Percentiles rank a stretch among this genome's conserved stretches.
phyloP scores from a whole-genome alignment of 92 coral and sea anemone species.

The Desmophyllum pertusum region DNA sequence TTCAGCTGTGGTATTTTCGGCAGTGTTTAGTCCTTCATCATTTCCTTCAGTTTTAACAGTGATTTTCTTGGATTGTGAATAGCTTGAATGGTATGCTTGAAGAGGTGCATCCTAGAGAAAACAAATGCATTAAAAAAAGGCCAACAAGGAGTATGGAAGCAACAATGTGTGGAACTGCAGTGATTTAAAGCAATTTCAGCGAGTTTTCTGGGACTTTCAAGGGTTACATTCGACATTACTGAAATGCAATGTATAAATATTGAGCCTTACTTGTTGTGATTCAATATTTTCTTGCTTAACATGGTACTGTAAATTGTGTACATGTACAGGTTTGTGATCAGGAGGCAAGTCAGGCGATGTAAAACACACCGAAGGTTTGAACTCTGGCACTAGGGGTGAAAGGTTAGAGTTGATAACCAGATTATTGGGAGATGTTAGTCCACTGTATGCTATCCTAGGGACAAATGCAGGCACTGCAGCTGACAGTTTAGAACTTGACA shows the following conservation, averaged over 20 bases:
- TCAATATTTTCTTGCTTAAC: background rate
- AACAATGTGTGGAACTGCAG: too few species aligned
- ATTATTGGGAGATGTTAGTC: background rate
- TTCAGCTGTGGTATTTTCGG: background rate
- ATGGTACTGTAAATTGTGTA: background rate
- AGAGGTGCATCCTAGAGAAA: conserved; percentile 9
- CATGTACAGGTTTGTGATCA: background rate
- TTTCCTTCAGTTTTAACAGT: background rate
- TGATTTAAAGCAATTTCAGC: too few species aligned
- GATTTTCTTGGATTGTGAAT: conserved; percentile 4
- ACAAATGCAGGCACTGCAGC: conserved; percentile 45
- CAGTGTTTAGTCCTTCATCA: background rate
- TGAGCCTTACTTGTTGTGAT: background rate
- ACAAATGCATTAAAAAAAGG: background rate
- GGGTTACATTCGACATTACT: too few species aligned
- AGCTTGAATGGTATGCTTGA: background rate
- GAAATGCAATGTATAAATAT: background rate
- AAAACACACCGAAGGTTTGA: conserved; percentile 19
- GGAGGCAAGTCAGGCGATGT: background rate
- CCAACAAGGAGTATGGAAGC: too few species aligned
- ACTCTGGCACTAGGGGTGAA: conserved; percentile 42
- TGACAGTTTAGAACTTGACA: conserved; percentile 13
- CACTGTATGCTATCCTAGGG: conserved; percentile 1
- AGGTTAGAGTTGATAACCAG: conserved; percentile 20
- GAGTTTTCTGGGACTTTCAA: too few species aligned